Evolutionary conservation across 1,140 invertebrate genomes (phyloP).

Genomic region (Procambarus virginalis): DNA sequence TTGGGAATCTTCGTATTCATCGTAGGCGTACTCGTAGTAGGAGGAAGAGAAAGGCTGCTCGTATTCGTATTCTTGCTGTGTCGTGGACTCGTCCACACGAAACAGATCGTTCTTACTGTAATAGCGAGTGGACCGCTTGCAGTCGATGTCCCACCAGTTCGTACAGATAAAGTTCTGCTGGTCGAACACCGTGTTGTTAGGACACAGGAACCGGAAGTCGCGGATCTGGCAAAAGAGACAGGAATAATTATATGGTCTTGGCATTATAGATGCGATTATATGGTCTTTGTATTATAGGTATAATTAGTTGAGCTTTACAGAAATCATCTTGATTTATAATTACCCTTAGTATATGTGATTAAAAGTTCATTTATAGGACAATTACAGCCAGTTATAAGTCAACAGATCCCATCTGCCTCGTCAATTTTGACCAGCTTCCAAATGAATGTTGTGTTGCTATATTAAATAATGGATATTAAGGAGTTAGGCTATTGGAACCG

Average conservation of each 20-base stretch:
- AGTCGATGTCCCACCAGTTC: constrained; percentile 91
- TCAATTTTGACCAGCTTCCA: too few relatives aligned
- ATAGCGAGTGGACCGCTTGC: constrained; percentile 84
- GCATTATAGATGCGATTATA: too few relatives aligned
- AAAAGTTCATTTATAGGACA: too few relatives aligned
- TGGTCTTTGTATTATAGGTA: too few relatives aligned
- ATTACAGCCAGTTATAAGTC: too few relatives aligned
- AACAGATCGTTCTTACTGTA: constrained; percentile 81
- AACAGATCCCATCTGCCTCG: too few relatives aligned
- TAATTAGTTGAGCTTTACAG: too few relatives aligned
- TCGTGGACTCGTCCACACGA: constrained; percentile 44
- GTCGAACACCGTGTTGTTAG: constrained; percentile 93
- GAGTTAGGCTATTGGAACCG: too few relatives aligned
- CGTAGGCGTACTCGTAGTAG: constrained; percentile 65
- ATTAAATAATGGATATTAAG: too few relatives aligned
- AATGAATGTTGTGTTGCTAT: too few relatives aligned
- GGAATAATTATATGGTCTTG: neutral
- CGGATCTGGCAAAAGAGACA: constrained; percentile 77
- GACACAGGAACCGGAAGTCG: constrained; percentile 90
- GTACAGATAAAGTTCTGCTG: constrained; percentile 94
- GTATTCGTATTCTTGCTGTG: constrained; percentile 55
- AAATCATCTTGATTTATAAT: too few relatives aligned
- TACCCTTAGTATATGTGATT: too few relatives aligned
- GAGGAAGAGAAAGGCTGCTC: constrained; percentile 10
- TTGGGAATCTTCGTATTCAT: constrained; percentile 63